Evolutionary conservation across 30 jellyfish, hydroid and myxozoan species (phyloP), one percentile per base, ranked within the genome.

Genomic region (Hydra vulgaris): DNA sequence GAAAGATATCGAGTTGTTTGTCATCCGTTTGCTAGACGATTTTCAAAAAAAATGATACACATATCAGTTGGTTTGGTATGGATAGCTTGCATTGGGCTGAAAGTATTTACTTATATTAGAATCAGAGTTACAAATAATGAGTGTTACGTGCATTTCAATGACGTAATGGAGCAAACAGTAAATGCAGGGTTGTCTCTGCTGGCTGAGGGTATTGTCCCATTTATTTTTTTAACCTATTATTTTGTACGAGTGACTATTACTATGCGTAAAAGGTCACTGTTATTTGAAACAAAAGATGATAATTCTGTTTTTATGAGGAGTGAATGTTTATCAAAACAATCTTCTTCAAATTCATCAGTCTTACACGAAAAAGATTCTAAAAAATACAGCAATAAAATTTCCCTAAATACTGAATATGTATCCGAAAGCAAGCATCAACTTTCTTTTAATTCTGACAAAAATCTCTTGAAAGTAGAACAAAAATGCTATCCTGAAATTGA

Each of bases 1-100:
- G 84, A 76, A 25, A 8, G 84, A 19, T 76, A 24, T 23, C 23
- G 84, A 76, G 84, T 78, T 8, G 53, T 76, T 25, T 76, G 84
- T 52, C 84, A 76, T 76, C 84, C 84, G 3, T 76, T 76, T 55
- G 18, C 25, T 21, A 52, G 23, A 25, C 19, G 84, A 24, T 52
- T 76, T 26, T 24, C 84, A 22, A 25, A 24, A 25, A 26, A 52
- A 22, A 24, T 17, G 17, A 76, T 76, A 8, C 77, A 76, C n/a
- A 18, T 40, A 18, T 26, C 40, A 8, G 77, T 76, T 25, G 77
- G 77, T 1, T 17, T 26, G 23, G 53, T 76, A 1, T 76, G 84
- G 84, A 8, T 76, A 20, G 23, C 40, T 22, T 76, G 84, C 81
- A 76, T 76, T 52, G 24, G 23, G 7, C 18, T 76, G 25, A 76